Evolutionary conservation across 2,888 invertebrate species (phyloP).

Genomic region (Busseola fusca): DNA sequence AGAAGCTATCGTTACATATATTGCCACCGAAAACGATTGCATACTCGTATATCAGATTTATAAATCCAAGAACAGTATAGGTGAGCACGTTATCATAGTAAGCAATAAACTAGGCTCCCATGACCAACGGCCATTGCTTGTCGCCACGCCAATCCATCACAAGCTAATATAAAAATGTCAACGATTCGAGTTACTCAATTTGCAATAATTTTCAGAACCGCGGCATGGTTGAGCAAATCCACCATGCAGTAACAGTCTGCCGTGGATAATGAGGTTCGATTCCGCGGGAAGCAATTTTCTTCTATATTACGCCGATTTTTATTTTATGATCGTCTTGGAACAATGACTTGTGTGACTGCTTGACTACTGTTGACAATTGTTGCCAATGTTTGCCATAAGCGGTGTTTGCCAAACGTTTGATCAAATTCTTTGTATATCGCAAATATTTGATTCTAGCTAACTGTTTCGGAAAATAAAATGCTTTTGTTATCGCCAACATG

Average conservation of each 20-base stretch:
- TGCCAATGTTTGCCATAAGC: constrained; percentile 27
- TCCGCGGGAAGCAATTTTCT: constrained; percentile 77
- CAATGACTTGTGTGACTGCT: constrained; percentile 55
- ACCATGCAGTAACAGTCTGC: constrained; percentile 71
- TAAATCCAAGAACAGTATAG: constrained; percentile 3
- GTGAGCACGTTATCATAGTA: constrained; percentile 17
- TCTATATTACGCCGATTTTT: constrained; percentile 71
- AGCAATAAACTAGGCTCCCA: constrained; percentile 46
- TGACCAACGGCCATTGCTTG: constrained; percentile 43
- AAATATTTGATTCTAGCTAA: constrained; percentile 36
- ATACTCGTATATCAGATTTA: background rate
- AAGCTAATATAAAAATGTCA: constrained; percentile 64
- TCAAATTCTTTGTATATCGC: constrained; percentile 21
- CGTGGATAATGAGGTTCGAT: constrained; percentile 81
- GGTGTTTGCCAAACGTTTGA: constrained; percentile 34
- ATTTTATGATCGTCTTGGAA: constrained; percentile 64
- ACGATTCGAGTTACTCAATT: constrained; percentile 71
- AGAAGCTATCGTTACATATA: background rate
- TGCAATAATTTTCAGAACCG: constrained; percentile 69
- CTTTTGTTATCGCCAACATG: constrained; percentile 41
- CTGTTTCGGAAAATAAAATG: constrained; percentile 24
- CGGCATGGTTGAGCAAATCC: constrained; percentile 68
- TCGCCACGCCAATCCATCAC: constrained; percentile 57
- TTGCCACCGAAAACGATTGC: background rate
- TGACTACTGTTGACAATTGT: constrained; percentile 42